Base-by-base conservation (phyloP, 2,113 vertebrate genomes). In the Perca fluviatilis region DNA sequence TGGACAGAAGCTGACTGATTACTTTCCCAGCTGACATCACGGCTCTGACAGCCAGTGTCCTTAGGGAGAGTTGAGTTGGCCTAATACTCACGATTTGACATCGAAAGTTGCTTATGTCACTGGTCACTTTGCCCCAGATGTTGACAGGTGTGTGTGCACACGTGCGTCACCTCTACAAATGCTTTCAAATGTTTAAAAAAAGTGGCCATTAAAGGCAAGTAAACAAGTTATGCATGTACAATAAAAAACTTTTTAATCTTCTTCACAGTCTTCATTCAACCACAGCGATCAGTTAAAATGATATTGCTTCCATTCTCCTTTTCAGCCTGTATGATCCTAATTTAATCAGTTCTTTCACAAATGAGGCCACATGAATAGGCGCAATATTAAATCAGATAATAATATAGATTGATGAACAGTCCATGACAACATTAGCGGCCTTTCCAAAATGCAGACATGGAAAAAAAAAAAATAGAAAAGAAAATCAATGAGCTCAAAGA, bases 361-460 rank as follows among this genome's bases (percentile, higher is more conserved):
- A 93, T 82, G 92, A 94, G 93, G 84, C 83, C 87, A 84, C 87
- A 89, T 94, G 91, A 95, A 95, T 91, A 92, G 91, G 88, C 78
- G 49, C 91, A 85, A 95, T 95, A 95, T 95, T 95, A 92, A 95
- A 96, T 94, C 92, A 93, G 85, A 93, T 89, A 92, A 94, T 92
- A 95, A 95, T 92, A 91, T 89, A 93, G 95, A 96, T 96, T 95
- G 95, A 96, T 96, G 93, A 95, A 94, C 92, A 89, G 93, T 93
- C 94, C 90, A 81, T 92, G 94, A 95, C 95, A 94, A 93, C 94
- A 95, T 96, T 96, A 95, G 94, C 89, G 88, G 93, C 92, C 91
- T 94, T 89, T 93, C 81, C 84, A 93, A 93, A 94, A 94, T 23
- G 88, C 77, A 86, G 70, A 85, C 82, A 66, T 81, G 89, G 66